Evolutionary conservation across 1,140 invertebrate genomes (phyloP).

Genomic region (Drosophila murphyi): DNA sequence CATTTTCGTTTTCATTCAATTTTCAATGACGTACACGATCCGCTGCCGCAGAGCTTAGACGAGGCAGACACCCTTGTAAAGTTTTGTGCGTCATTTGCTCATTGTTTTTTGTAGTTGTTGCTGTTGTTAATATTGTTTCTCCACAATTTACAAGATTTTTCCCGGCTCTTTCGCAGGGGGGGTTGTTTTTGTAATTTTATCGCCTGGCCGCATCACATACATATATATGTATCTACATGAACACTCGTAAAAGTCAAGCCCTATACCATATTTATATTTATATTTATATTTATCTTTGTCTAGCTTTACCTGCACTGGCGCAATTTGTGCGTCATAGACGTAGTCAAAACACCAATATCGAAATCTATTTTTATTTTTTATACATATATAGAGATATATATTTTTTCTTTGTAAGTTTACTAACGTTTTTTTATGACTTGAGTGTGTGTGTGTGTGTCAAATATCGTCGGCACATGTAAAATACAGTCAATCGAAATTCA

Average conservation of each 20-base stretch:
- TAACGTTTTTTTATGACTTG: slow-evolving; percentile 14
- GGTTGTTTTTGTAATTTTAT: slow-evolving; percentile 34
- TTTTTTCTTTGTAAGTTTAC: slow-evolving; percentile 45
- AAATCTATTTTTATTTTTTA: slow-evolving; percentile 34
- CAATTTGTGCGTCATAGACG: slow-evolving; percentile 39
- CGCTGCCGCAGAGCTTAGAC: slow-evolving; percentile 18
- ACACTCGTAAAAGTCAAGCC: slow-evolving; percentile 39
- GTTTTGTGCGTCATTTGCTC: slow-evolving; percentile 71
- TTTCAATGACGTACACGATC: slow-evolving; percentile 68
- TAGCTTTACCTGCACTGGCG: slow-evolving; percentile 31
- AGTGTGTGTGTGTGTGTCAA: slow-evolving; percentile 2
- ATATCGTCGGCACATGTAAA: slow-evolving; percentile 16
- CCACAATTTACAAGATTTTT: slow-evolving; percentile 44
- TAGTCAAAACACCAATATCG: slow-evolving; percentile 14
- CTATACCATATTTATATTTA: slow-evolving; percentile 13
- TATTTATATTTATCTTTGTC: slow-evolving; percentile 27
- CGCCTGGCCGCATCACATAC: slow-evolving; percentile 29
- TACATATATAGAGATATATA: slow-evolving; percentile 18
- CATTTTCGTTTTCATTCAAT: slow-evolving; percentile 74
- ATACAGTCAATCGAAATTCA: slow-evolving; percentile 38
- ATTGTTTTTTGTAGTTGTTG: slow-evolving; percentile 30
- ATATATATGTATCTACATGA: slow-evolving; percentile 7
- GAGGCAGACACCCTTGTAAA: slow-evolving; percentile 72
- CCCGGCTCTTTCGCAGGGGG: slow-evolving; percentile 40
- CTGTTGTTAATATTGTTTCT: slow-evolving; percentile 48